phyloP scores from a whole-genome alignment of 2,888 invertebrate species.

The Ormyrus labotus region DNA sequence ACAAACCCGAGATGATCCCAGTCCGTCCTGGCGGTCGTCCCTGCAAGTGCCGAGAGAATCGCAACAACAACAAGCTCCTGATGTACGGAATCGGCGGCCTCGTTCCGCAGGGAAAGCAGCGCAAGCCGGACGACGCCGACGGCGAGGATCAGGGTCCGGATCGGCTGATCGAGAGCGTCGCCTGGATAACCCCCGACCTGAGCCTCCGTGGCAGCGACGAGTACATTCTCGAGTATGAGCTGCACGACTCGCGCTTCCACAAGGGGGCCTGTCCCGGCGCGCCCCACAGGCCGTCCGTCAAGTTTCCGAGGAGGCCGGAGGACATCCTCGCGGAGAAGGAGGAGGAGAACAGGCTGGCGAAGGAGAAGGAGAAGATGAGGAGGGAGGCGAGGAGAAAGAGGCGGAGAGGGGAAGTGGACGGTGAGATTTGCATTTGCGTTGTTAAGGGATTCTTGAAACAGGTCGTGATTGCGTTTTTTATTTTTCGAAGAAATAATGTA shows the following conservation, averaged over 20 bases:
- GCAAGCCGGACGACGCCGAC: no score
- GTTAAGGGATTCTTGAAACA: no score
- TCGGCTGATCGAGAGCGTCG: conserved; percentile 65
- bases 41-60: conserved; percentile 68
- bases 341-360: background rate
- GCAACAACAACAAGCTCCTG: conserved; percentile 64
- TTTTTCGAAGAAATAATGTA: no score
- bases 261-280: background rate
- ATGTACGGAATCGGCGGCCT: conserved; percentile 63
- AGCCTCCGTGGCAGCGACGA: conserved; percentile 68
- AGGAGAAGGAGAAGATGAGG: background rate
- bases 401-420: no score
- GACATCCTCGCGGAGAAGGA: background rate
- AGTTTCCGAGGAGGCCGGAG: background rate
- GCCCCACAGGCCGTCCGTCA: background rate
- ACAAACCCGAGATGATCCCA: conserved; percentile 57
- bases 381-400: no score
- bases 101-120: no score
- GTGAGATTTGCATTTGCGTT: no score
- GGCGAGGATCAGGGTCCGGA: background rate
- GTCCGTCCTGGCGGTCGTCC: conserved; percentile 65
- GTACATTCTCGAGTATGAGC: conserved; percentile 70
- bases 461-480: no score
- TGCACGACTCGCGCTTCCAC: conserved; percentile 61
- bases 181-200: conserved; percentile 64